Evolutionary conservation across 2,113 vertebrate genomes (phyloP).

Genomic region (Gambusia affinis): DNA sequence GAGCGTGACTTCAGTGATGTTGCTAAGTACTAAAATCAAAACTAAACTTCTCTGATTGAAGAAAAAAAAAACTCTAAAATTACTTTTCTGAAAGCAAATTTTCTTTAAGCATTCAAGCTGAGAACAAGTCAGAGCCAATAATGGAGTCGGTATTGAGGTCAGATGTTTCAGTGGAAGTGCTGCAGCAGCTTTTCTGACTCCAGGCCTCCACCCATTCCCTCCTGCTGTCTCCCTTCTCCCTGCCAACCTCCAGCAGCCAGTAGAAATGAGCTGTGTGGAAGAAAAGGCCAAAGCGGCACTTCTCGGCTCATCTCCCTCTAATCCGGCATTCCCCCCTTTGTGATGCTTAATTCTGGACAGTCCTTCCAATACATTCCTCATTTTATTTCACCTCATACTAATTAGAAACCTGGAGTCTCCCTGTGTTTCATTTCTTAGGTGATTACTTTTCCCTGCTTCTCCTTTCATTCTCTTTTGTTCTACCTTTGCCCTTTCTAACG

Average conservation of each 20-base stretch:
- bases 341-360: constrained; percentile 50
- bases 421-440: constrained; percentile 17
- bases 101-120: neutral
- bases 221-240: constrained; percentile 50
- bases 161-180: constrained; percentile 48
- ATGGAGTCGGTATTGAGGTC: constrained; percentile 39
- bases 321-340: constrained; percentile 37
- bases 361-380: constrained; percentile 46
- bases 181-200: constrained; percentile 54
- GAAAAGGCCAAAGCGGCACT: constrained; percentile 33
- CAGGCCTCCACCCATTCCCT: constrained; percentile 20
- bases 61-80: neutral
- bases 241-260: constrained; percentile 61
- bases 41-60: neutral
- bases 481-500: constrained; percentile 8
- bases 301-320: constrained; percentile 64
- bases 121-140: constrained; percentile 6
- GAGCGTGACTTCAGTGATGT: neutral
- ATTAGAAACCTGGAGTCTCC: constrained; percentile 55
- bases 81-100: neutral
- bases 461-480: constrained; percentile 30
- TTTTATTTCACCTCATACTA: constrained; percentile 61
- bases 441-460: constrained; percentile 16
- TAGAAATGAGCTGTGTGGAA: constrained; percentile 61
- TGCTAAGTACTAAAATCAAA: neutral